Percentiles rank a stretch among this genome's conserved stretches.
Conservation (phyloP, 2,888 invertebrate species). For the Caenorhabditis sp. region DNA sequence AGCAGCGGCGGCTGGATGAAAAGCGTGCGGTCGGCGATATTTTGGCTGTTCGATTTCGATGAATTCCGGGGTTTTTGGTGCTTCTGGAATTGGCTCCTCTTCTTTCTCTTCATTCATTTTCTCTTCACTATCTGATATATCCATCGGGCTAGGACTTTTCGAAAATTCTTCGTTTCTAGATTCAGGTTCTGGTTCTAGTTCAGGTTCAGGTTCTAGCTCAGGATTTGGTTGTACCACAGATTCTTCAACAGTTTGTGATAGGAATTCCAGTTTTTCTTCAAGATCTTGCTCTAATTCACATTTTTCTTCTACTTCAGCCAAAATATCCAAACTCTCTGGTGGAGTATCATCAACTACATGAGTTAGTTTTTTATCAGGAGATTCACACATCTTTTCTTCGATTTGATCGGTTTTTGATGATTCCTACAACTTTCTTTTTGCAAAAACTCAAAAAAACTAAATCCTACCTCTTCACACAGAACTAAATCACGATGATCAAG, state of each 20-base stretch:
- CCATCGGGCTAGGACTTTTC: not conserved
- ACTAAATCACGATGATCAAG: not conserved
- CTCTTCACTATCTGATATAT: not conserved
- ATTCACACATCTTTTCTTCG: too few species aligned
- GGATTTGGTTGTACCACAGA: not conserved
- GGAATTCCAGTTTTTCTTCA: not conserved
- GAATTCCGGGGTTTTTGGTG: not conserved
- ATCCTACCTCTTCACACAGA: not conserved
- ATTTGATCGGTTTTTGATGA: too few species aligned
- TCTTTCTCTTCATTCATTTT: not conserved
- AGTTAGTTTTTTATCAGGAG: too few species aligned
- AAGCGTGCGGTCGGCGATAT: not conserved
- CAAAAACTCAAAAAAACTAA: too few species aligned
- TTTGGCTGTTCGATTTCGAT: not conserved
- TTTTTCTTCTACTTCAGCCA: not conserved
- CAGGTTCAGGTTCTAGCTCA: not conserved
- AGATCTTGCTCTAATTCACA: not conserved
- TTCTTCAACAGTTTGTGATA: not conserved
- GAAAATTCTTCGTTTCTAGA: not conserved
- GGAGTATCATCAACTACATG: too few species aligned
- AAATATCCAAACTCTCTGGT: too few species aligned
- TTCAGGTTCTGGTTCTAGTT: not conserved
- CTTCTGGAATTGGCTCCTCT: not conserved
- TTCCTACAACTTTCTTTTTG: too few species aligned
- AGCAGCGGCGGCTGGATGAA: slow-evolving; percentile 6